Evolutionary conservation across 2,888 invertebrate species (phyloP).

Genomic region (Pecten maximus): DNA sequence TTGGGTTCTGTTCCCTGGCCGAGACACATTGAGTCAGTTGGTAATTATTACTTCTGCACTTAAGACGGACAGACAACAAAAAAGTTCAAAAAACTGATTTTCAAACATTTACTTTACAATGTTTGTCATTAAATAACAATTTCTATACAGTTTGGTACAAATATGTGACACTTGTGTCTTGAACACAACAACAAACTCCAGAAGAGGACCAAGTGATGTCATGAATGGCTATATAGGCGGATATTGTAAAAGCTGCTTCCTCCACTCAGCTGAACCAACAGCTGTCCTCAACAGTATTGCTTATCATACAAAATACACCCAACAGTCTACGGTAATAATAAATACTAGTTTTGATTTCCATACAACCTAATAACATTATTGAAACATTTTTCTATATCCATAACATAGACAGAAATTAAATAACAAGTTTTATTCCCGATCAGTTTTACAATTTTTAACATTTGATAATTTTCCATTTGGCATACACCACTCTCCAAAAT

Average conservation of each 20-base stretch:
- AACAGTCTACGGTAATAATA: neutral
- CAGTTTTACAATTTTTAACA: neutral
- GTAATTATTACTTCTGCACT: too few species aligned
- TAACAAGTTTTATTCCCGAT: too few species aligned
- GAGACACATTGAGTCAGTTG: too few species aligned
- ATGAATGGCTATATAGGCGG: neutral
- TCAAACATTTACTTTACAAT: slow-evolving; percentile 33
- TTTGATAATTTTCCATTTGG: neutral
- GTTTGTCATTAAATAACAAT: slow-evolving; percentile 33
- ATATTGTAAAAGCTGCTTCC: neutral
- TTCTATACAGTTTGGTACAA: slow-evolving; percentile 33
- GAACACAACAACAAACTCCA: slow-evolving; percentile 25
- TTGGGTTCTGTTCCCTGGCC: too few species aligned
- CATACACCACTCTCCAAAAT: neutral
- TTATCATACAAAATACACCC: neutral
- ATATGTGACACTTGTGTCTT: slow-evolving; percentile 32
- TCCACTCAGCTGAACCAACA: neutral
- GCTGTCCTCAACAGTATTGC: neutral
- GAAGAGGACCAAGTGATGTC: slow-evolving; percentile 8
- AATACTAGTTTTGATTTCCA: neutral
- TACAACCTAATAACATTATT: neutral
- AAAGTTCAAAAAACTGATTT: neutral
- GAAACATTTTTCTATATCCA: neutral
- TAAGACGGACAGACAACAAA: neutral
- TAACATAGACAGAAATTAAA: neutral